Base-by-base conservation (phyloP, 2,797 vertebrate species). In the Mormyrus proboscirostris region DNA sequence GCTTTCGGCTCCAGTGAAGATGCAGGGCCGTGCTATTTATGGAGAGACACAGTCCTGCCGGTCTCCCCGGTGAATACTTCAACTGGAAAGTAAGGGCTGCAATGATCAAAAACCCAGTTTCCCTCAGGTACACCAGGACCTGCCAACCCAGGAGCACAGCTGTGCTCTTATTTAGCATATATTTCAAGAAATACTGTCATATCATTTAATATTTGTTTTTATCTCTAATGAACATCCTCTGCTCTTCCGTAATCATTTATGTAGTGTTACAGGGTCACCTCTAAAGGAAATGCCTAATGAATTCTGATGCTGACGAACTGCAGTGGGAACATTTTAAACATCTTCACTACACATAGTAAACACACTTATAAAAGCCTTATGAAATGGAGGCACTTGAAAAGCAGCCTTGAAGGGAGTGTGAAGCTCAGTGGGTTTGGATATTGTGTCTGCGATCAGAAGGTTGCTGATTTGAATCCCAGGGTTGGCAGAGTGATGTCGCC, bases 141-240 rank as follows among this genome's bases (percentile, higher is more conserved):
- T 84, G 47, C 19, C 82, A 51, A 29, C 82, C 76, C 41, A 82
- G 41, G 41, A 82, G 76, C 76, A 41, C 19, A 47, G 76, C 41
- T n/a, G 41, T 82, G 76, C 19, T 47, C 76, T 47, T 82, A 47
- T 82, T 82, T 82, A 82, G 41, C 76, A 82, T 44, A 9, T 82
- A 82, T 82, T n/a, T 82, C 41, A 82, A 82, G 41, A 82, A 82
- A 82, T 82, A 44, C 41, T 47, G 76, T 47, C 41, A 47, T 47
- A n/a, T 82, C 14, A 47, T 47, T 82, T 82, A 82, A 82, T 82
- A 82, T 82, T 82, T 82, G 38, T 47, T 82, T 82, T 82, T 82
- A 82, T 82, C 76, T 47, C 16, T 47, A 82, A 82, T 47, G 38
- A 47, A 82, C 76, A 82, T 82, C 76, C 41, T 8, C 14, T 82